Conservation (phyloP, 2,113 vertebrate genomes). For the Urocolius indicus region DNA sequence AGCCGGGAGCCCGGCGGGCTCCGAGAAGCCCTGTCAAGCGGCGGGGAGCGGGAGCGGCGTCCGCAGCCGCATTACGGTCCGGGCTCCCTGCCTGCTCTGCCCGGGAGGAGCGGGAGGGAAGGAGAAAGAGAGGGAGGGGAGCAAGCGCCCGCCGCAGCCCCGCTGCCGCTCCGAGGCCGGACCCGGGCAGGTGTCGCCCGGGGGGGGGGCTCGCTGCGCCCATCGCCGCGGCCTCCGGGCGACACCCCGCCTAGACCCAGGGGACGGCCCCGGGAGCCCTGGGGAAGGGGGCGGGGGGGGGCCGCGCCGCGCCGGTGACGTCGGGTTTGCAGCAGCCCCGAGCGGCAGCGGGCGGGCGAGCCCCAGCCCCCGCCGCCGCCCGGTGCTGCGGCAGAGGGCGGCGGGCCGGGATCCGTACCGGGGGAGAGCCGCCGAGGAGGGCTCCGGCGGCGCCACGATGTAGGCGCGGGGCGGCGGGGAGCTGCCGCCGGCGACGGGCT, state of each 20-base stretch:
- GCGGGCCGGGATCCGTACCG: constrained; percentile 25
- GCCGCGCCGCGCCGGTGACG: background rate
- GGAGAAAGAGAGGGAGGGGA: no score
- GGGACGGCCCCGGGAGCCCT: background rate
- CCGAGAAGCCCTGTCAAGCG: background rate
- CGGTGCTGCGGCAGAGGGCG: constrained; percentile 49
- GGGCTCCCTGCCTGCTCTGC: background rate
- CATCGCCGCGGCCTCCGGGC: background rate
- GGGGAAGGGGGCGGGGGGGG: background rate
- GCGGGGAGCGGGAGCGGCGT: background rate
- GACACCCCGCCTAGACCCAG: background rate
- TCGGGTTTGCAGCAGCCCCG: background rate
- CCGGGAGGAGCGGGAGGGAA: background rate
- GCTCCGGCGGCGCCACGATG: constrained; percentile 79
- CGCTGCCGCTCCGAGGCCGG: no score
- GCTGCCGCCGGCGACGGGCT: constrained; percentile 78
- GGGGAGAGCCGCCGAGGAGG: constrained; percentile 56
- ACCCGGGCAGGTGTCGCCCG: no score
- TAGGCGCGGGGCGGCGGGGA: constrained; percentile 80
- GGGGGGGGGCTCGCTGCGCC: background rate
- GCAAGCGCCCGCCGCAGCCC: no score
- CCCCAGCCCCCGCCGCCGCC: constrained; percentile 9
- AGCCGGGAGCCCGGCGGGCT: background rate
- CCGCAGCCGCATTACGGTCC: constrained; percentile 43
- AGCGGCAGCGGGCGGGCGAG: background rate